These are phyloP conservation scores for Perizoma flavofasciatum DNA, from an alignment of 2,888 invertebrate species.

Conservation along the genomic window DNA sequence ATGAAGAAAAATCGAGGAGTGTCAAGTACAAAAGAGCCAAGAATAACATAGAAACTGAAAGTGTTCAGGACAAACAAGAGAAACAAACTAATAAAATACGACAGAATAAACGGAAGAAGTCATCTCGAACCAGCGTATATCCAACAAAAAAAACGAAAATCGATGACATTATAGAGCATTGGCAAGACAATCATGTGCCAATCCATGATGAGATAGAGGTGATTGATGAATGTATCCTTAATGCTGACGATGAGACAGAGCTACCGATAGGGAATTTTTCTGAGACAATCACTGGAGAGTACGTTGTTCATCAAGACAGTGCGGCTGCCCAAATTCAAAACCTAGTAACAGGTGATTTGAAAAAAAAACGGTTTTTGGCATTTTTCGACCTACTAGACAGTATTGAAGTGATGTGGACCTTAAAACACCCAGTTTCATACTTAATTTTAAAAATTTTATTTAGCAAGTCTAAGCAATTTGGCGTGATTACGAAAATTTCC, in stretches of 20 bases:
- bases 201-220: slow-evolving; percentile 18
- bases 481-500: too few species aligned
- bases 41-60: slow-evolving; percentile 14
- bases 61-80: slow-evolving; percentile 11
- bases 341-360: too few species aligned
- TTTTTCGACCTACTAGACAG: too few species aligned
- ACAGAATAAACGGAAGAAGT: slow-evolving; percentile 18
- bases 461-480: too few species aligned
- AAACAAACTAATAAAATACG: slow-evolving; percentile 18
- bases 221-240: slow-evolving; percentile 19
- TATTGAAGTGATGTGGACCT: too few species aligned
- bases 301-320: slow-evolving; percentile 23
- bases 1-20: slow-evolving; percentile 16
- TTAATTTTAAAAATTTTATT: too few species aligned
- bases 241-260: slow-evolving; percentile 20
- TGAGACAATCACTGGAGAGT: slow-evolving; percentile 25
- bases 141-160: slow-evolving; percentile 15
- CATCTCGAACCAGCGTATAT: slow-evolving; percentile 17
- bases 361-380: too few species aligned
- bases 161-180: slow-evolving; percentile 18
- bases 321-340: too few species aligned
- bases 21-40: slow-evolving; percentile 19
- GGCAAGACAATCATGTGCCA: slow-evolving; percentile 21
- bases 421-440: too few species aligned
- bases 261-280: slow-evolving; percentile 17